Evolutionary conservation across 2,113 vertebrate species (phyloP), one percentile per base, ranked within the genome.

Genomic region (Salvelinus sp.): DNA sequence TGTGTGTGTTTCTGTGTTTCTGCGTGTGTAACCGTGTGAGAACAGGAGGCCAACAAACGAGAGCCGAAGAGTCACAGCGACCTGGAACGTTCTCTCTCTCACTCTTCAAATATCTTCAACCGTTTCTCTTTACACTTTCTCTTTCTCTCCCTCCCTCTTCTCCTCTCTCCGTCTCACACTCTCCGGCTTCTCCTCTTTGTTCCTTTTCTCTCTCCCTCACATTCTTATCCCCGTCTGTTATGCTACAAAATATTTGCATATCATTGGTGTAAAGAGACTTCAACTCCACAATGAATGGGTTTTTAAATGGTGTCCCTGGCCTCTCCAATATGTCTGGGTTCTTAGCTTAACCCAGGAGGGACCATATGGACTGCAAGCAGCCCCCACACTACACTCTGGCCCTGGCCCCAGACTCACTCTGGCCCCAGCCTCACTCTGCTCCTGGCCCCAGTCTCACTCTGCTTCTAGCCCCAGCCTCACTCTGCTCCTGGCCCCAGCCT

Each of bases 261-360:
- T 82, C 80, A 72, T 87, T 87, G 88, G 85, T 73, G 44, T 79
- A 48, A 88, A 87, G 83, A 86, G 84, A 72, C 80, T 79, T 89
- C 82, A 77, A 86, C 80, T 89, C 86, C 79, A 85, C 87, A 91
- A 91, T 89, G 89, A 91, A 92, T 92, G 84, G 84, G 67, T 88
- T 91, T 92, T 90, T 92, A 92, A 92, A 92, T 91, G 90, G 88
- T 87, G 89, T 85, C 83, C 78, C 70, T 47, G 73, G 88, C 86
- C 87, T 80, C 83, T n/a, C 79, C 73, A 88, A 92, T 91, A 86
- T 87, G 76, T 69, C 84, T 65, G 64, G 72, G 69, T 82, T 86
- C 83, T 84, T 82, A 85, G 83, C 70, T 82, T 88, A 91, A 89
- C 86, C 88, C 86, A 84, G 74, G 47, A 75, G 85, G 88, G 80